Percentiles rank a stretch among this genome's conserved stretches.
These are phyloP conservation scores for Tenualosa thibaudeaui DNA, from an alignment of 2,797 vertebrate genomes.

Conservation along the genomic window DNA sequence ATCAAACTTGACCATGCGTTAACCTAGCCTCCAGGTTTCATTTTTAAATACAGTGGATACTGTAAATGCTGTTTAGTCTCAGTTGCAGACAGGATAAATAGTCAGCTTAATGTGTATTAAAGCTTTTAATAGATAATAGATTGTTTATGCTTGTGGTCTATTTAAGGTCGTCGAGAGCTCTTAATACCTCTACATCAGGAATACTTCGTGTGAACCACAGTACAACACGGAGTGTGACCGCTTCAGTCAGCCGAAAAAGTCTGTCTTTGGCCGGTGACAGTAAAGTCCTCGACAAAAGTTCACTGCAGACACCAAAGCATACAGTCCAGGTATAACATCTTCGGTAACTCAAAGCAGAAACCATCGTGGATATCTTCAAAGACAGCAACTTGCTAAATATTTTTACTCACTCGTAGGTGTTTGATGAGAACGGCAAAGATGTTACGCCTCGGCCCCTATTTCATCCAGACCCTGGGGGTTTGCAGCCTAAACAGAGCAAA, in stretches of 20 bases:
- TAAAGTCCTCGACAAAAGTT: slow-evolving; percentile 63
- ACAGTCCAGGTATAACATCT: slow-evolving; percentile 59
- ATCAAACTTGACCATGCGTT: too few species aligned
- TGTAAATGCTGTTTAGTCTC: too few species aligned
- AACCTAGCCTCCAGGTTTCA: too few species aligned
- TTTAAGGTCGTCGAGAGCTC: slow-evolving; percentile 49
- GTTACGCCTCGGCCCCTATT: slow-evolving; percentile 84
- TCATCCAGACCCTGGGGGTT: slow-evolving; percentile 62
- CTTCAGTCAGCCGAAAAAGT: slow-evolving; percentile 56
- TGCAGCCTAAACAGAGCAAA: slow-evolving; percentile 64
- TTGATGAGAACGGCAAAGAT: slow-evolving; percentile 78
- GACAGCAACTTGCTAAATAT: background rate
- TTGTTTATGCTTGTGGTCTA: background rate
- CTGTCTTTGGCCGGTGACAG: slow-evolving; percentile 54
- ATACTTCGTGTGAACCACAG: slow-evolving; percentile 48
- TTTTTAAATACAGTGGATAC: too few species aligned
- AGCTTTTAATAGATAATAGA: too few species aligned
- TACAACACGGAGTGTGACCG: slow-evolving; percentile 38
- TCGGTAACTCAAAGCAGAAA: background rate
- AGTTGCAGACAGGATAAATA: too few species aligned
- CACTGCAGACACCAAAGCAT: slow-evolving; percentile 45
- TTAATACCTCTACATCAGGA: slow-evolving; percentile 46
- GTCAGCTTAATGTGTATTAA: too few species aligned
- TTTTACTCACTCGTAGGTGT: slow-evolving; percentile 69
- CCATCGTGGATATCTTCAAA: background rate